A percentile compares a stretch with the other conserved stretches of the same genome.
These are phyloP conservation scores for Gopherus evgoodei DNA, from an alignment of 2,113 vertebrate species.

Conservation along the genomic window DNA sequence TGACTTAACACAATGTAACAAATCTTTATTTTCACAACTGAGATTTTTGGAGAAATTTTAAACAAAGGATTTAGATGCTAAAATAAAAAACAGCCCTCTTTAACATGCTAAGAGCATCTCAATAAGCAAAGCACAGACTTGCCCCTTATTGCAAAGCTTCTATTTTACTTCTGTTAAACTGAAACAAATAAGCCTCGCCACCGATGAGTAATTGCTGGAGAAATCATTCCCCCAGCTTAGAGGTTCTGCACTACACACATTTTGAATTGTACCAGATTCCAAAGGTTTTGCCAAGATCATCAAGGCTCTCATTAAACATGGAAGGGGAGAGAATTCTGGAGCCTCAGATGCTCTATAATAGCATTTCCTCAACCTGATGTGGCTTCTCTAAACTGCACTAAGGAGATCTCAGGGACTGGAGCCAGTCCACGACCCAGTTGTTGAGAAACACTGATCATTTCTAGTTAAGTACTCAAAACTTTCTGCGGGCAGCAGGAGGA, in stretches of 20 bases:
- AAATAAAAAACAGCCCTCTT: constrained; percentile 38
- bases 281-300: constrained; percentile 63
- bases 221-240: constrained; percentile 55
- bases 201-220: constrained; percentile 42
- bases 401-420: background rate
- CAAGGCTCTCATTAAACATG: constrained; percentile 12
- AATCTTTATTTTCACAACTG: background rate
- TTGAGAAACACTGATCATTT: background rate
- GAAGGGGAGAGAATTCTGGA: background rate
- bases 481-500: background rate
- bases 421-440: background rate
- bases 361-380: background rate
- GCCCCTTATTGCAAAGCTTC: constrained; percentile 27
- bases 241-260: constrained; percentile 18
- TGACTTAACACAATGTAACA: constrained; percentile 26
- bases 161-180: constrained; percentile 35
- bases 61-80: background rate
- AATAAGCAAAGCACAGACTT: constrained; percentile 49
- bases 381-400: background rate
- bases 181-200: constrained; percentile 46
- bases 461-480: background rate
- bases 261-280: background rate
- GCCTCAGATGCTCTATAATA: constrained; percentile 14
- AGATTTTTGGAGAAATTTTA: constrained; percentile 39
- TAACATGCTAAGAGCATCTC: constrained; percentile 49